These are phyloP conservation scores for Choristoneura rosaceana DNA, from an alignment of 2,888 invertebrate species.

Conservation along the genomic window DNA sequence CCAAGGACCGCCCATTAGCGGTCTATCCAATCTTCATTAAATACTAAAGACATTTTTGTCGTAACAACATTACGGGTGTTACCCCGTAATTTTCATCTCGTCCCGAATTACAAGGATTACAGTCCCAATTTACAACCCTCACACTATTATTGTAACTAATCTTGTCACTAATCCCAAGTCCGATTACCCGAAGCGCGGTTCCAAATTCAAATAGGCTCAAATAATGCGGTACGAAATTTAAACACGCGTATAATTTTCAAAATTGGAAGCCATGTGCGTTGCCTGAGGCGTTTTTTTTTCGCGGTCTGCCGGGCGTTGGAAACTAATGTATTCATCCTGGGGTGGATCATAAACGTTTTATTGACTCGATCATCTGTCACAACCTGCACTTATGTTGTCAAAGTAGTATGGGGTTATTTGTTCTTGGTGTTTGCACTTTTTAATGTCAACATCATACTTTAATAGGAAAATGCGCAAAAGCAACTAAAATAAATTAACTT, in stretches of 20 bases:
- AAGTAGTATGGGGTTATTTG: not conserved
- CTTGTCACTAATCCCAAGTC: constrained; percentile 79
- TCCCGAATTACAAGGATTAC: constrained; percentile 67
- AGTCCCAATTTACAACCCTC: constrained; percentile 64
- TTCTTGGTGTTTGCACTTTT: not conserved
- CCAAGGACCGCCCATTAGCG: constrained; percentile 23
- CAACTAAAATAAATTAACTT: too few species aligned
- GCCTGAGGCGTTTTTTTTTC: constrained; percentile 65
- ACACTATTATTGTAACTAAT: constrained; percentile 75
- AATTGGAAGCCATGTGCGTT: constrained; percentile 76
- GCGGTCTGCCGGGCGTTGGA: constrained; percentile 59
- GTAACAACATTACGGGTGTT: constrained; percentile 37
- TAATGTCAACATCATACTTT: too few species aligned
- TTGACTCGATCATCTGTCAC: constrained; percentile 55
- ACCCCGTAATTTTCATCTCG: constrained; percentile 70
- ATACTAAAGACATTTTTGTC: constrained; percentile 33
- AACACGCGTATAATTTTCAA: constrained; percentile 78
- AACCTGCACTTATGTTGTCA: constrained; percentile 34
- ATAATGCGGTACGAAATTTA: constrained; percentile 74
- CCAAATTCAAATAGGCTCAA: constrained; percentile 70
- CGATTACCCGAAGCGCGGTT: constrained; percentile 63
- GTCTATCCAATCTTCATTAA: constrained; percentile 38
- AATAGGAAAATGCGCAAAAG: too few species aligned
- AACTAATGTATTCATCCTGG: constrained; percentile 71
- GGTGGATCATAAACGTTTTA: constrained; percentile 78